A percentile compares a stretch with the other conserved stretches of the same genome.
Conservation (phyloP, 2,797 vertebrate species). For the Peromyscus aztecus region DNA sequence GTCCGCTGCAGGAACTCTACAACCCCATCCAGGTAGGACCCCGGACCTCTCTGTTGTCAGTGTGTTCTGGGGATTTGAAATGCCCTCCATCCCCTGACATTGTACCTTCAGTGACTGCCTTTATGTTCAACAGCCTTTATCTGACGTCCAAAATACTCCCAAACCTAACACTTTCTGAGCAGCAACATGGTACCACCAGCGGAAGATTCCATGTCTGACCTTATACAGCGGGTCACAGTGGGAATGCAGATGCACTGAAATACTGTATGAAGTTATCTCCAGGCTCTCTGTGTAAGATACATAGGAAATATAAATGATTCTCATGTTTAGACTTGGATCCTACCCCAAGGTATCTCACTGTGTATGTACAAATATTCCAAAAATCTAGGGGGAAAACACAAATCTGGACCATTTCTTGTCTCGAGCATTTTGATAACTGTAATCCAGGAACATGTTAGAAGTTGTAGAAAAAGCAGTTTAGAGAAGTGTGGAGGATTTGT, state of each 20-base stretch:
- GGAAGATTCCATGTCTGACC: neutral
- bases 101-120: neutral
- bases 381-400: neutral
- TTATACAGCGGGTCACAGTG: neutral
- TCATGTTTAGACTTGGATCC: neutral
- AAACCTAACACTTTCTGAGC: neutral
- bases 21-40: conserved; percentile 95
- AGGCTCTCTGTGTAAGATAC: neutral
- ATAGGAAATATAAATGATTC: no score
- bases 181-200: rapidly evolving
- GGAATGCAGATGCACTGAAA: neutral
- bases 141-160: neutral
- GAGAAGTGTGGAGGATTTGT: neutral
- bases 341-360: neutral
- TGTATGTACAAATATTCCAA: no score
- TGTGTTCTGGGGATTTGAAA: neutral
- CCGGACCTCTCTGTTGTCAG: neutral
- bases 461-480: neutral
- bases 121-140: neutral
- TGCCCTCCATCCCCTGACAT: neutral
- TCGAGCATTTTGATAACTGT: neutral
- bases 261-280: neutral
- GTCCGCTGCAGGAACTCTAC: conserved; percentile 97
- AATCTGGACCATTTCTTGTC: neutral
- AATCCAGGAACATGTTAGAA: neutral